Base-by-base conservation (phyloP, 2,888 invertebrate species). In the Notocelia uddmanniana region DNA sequence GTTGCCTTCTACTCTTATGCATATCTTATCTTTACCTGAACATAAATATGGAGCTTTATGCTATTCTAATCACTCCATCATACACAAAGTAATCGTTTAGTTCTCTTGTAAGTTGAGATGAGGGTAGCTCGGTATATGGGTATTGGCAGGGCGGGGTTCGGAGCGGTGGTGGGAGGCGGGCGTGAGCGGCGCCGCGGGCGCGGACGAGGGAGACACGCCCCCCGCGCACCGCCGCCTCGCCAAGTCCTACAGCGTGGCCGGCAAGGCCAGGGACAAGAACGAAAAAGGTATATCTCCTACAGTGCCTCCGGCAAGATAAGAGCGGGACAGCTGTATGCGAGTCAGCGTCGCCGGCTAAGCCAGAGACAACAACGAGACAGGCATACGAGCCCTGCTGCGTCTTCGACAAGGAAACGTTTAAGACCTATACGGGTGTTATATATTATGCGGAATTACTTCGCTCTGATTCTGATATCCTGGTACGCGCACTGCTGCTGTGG, bases 191-290 rank as follows among this genome's bases (percentile, higher is more conserved):
- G 89, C 88, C 80, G 85, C 85, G 75, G 89, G 84, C 72, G 94
- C 94, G 79, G 95, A 95, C 77, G 96, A 95, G 82, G 95, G 96
- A 79, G 96, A 96, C 76, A 97, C 97, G 81, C 97, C 97, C 82
- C 97, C 98, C 80, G 95, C 97, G 80, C 97, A 97, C 91, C 95
- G 98, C 83, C 96, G 98, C 83, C 95, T 98, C 89, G 97, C 98
- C 84, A 98, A 98, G 95, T 98, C 97, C 92, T 98, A 98, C 95
- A 97, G 97, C 94, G 97, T 97, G 84, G 96, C 97, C 82, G 96
- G 97, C 58, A 80, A 87, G 54, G 87, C 89, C 3, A 69, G 85
- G 69, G 88, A 88, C 76, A 87, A 86, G 76, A 77, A 80, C 1
- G 92, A 92, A 59, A 87, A 85, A 86, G 89, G 92, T 92, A 90